Base-by-base conservation (phyloP, 2,113 vertebrate genomes). In the Stigmatopora nigra region DNA sequence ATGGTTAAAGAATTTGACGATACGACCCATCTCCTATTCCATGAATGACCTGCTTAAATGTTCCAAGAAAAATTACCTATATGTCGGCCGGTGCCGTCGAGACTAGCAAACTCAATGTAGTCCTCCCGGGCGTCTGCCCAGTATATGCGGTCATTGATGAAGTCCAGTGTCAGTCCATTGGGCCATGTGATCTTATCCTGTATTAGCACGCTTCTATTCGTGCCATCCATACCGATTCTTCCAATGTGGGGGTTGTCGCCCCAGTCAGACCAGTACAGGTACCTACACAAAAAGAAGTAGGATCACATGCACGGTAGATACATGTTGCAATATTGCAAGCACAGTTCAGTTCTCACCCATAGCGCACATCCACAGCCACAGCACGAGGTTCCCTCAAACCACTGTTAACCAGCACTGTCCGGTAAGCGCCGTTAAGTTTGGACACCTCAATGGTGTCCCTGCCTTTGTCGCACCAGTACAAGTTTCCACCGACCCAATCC, bases 391-490 rank as follows among this genome's bases (percentile, higher is more conserved):
- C 97, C 1, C 90, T 91, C 82, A 99, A 88, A 5, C 96, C 95
- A 0, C 87, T 93, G 91, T 95, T 99, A 68, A 99, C 94, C 87
- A 99, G 88, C 80, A 98, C 93, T 0, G 94, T 97, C 61, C 96
- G 91, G 72, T 98, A 98, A 0, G 94, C 95, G 1, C 97, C 96
- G 0, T 94, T 96, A 71, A 99, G 92, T 86, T 97, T 99, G 0
- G 97, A 99, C 72, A 99, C 96, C 72, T 99, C 97, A 0, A 99
- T 98, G 69, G 95, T 99, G 82, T 99, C 97, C 53, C 95, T 82
- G 16, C 97, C 97, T 78, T 99, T 99, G 88, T 99, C 97, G 0
- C 97, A 99, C 97, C 97, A 99, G 88, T 99, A 99, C 60, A 99
- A 88, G 87, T 99, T 99, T 46, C 94, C 95, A 7, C 93, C 97